phyloP scores from a whole-genome alignment of 2,113 vertebrate genomes.

The Setophaga petechia region DNA sequence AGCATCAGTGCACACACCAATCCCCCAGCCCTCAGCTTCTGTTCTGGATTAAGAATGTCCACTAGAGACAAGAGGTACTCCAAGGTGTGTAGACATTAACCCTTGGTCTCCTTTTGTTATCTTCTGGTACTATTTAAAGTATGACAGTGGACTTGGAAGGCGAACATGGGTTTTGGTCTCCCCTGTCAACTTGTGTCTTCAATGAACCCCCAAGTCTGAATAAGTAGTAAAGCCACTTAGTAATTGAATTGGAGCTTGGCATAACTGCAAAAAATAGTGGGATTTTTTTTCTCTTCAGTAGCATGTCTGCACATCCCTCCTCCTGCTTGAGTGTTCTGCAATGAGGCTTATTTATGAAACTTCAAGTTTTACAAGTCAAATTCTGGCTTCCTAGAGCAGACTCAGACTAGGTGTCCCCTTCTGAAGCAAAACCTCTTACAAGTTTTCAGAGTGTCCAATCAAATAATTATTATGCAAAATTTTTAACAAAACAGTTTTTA shows the following conservation, averaged over 20 bases:
- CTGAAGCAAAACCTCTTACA: background rate
- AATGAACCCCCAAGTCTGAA: background rate
- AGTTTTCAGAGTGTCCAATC: background rate
- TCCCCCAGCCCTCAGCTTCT: background rate
- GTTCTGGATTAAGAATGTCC: background rate
- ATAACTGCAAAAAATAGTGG: background rate
- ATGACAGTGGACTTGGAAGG: background rate
- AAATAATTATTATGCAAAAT: background rate
- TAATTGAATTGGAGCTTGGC: background rate
- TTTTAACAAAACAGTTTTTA: background rate
- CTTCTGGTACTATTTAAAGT: background rate
- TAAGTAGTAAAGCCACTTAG: background rate
- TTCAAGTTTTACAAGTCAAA: background rate
- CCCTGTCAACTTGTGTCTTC: background rate
- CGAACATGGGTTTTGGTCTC: background rate
- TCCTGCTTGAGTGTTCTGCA: background rate
- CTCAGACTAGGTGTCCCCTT: background rate
- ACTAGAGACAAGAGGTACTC: background rate
- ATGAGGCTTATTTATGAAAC: background rate
- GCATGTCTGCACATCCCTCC: background rate
- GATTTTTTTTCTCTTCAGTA: background rate
- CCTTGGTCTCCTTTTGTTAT: background rate
- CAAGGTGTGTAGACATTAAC: background rate
- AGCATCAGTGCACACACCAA: background rate
- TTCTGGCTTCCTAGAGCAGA: background rate